A percentile compares a stretch with the other conserved stretches of the same genome.
Conservation (phyloP, 2,888 invertebrate genomes). For the Hesperia comma region DNA sequence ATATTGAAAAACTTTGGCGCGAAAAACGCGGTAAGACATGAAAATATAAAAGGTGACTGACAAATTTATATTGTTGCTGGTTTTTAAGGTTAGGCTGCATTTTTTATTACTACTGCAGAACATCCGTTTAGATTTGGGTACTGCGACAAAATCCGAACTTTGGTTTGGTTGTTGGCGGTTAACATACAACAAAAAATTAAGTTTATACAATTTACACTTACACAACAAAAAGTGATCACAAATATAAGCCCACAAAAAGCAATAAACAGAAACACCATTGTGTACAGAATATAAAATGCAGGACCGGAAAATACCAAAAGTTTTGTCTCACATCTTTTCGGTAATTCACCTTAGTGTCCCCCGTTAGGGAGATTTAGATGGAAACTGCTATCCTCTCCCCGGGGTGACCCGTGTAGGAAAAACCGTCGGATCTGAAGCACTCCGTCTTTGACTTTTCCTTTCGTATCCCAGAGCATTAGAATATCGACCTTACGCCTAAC, state of each 20-base stretch:
- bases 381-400: conserved; percentile 66
- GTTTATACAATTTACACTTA: too few relatives aligned
- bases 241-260: background rate
- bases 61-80: conserved; percentile 28
- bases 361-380: conserved; percentile 76
- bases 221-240: too few relatives aligned
- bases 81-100: conserved; percentile 29
- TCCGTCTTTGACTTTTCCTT: conserved; percentile 34
- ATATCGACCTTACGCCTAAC: conserved; percentile 39
- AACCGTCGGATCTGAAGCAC: conserved; percentile 75
- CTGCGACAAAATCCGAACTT: conserved; percentile 26
- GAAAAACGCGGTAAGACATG: conserved; percentile 60
- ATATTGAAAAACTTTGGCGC: conserved; percentile 83
- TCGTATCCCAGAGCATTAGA: conserved; percentile 44
- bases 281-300: conserved; percentile 9
- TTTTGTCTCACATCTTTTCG: conserved; percentile 66
- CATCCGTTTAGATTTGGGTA: conserved; percentile 23
- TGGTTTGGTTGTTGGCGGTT: background rate
- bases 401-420: conserved; percentile 74
- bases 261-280: conserved; percentile 4
- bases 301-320: conserved; percentile 46
- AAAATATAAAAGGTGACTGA: conserved; percentile 34
- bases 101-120: conserved; percentile 34
- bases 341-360: conserved; percentile 74
- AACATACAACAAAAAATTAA: too few relatives aligned